A percentile compares a stretch with the other conserved stretches of the same genome.
These are phyloP conservation scores for Semicossyphus pulcher DNA, from an alignment of 2,113 vertebrate species.

Conservation along the genomic window DNA sequence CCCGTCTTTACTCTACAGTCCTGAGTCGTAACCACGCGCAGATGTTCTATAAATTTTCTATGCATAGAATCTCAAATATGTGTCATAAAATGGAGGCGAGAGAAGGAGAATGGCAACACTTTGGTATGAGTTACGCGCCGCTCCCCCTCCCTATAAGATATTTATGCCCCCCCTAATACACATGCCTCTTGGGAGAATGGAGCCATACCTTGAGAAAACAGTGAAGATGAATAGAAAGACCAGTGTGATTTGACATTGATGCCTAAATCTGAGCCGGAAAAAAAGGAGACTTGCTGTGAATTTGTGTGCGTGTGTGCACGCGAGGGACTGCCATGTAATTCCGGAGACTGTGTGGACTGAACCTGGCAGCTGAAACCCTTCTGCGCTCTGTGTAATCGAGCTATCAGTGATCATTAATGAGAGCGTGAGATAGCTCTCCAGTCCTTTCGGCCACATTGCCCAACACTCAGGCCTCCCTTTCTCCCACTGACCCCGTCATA, in stretches of 20 bases:
- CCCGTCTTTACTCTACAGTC: constrained; percentile 23
- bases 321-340: constrained; percentile 38
- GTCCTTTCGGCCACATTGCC: constrained; percentile 37
- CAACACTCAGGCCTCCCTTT: constrained; percentile 33
- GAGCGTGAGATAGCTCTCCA: constrained; percentile 51
- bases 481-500: constrained; percentile 21
- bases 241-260: constrained; percentile 34
- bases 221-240: constrained; percentile 51
- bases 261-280: neutral
- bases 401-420: constrained; percentile 77
- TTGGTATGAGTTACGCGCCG: constrained; percentile 43
- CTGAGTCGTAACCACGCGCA: constrained; percentile 46
- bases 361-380: constrained; percentile 41
- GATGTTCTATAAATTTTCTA: constrained; percentile 52
- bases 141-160: constrained; percentile 11
- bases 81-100: constrained; percentile 57
- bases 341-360: constrained; percentile 27
- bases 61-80: constrained; percentile 50
- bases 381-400: constrained; percentile 54
- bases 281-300: neutral
- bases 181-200: constrained; percentile 55
- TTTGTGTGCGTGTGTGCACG: neutral
- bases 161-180: constrained; percentile 16
- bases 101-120: constrained; percentile 43
- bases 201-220: constrained; percentile 51